phyloP scores from a whole-genome alignment of 2,113 vertebrate species.

The Coptodon bakossiorum region DNA sequence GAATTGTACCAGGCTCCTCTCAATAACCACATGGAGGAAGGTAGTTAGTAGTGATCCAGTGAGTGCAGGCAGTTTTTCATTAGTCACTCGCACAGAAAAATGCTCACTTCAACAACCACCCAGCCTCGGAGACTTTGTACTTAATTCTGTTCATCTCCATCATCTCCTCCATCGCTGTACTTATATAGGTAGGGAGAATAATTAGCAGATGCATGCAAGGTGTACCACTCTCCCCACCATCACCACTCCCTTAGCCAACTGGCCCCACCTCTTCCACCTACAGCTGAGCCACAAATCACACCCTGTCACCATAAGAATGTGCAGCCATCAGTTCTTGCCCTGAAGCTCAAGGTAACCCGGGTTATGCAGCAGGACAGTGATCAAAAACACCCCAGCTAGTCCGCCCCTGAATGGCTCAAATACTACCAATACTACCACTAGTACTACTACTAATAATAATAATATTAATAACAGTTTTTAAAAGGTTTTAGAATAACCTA shows the following conservation, averaged over 20 bases:
- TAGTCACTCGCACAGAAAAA: background rate
- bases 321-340: background rate
- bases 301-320: background rate
- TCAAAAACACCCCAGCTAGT: background rate
- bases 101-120: background rate
- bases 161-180: background rate
- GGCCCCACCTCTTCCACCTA: background rate
- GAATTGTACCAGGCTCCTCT: background rate
- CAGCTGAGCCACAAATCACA: background rate
- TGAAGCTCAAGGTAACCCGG: background rate
- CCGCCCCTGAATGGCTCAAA: accelerated
- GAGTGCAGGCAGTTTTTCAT: background rate
- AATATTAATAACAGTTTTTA: background rate
- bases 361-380: background rate
- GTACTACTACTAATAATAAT: background rate
- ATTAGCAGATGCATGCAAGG: background rate
- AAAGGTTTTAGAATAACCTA: background rate
- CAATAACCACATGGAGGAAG: background rate
- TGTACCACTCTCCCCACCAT: background rate
- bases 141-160: background rate
- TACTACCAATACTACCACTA: background rate
- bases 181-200: background rate
- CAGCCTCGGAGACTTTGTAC: background rate
- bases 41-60: background rate
- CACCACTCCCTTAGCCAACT: background rate